phyloP scores from a whole-genome alignment of 2,888 invertebrate species.

The Drosophila pseudotalamancana region DNA sequence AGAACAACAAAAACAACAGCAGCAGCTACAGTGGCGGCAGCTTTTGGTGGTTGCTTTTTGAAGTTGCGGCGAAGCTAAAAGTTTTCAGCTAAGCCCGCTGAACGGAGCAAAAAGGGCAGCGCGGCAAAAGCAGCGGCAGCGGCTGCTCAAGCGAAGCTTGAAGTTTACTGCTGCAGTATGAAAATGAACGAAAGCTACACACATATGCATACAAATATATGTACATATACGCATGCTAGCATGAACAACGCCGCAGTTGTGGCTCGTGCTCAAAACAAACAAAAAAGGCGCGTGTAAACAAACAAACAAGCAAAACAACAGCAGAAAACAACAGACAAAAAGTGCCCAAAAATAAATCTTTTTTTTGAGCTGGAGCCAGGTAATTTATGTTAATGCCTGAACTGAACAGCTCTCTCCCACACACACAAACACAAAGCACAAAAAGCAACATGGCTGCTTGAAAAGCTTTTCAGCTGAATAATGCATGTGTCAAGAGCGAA shows the following conservation, averaged over 20 bases:
- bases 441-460: slow-evolving; percentile 78
- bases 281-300: slow-evolving; percentile 59
- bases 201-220: slow-evolving; percentile 1
- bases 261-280: slow-evolving; percentile 62
- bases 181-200: slow-evolving; percentile 42
- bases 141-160: slow-evolving; percentile 47
- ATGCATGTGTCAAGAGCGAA: slow-evolving; percentile 50
- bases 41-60: slow-evolving; percentile 62
- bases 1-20: slow-evolving; percentile 9
- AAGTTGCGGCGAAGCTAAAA: slow-evolving; percentile 42
- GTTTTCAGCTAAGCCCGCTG: slow-evolving; percentile 11
- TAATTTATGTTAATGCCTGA: slow-evolving; percentile 48
- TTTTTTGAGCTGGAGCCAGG: slow-evolving; percentile 34
- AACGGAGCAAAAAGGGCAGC: slow-evolving; percentile 18
- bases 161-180: slow-evolving; percentile 25
- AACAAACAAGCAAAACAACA: slow-evolving; percentile 49
- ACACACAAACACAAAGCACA: slow-evolving; percentile 29
- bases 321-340: slow-evolving; percentile 27
- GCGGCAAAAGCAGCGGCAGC: slow-evolving; percentile 9
- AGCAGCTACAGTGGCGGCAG: slow-evolving; percentile 27
- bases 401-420: slow-evolving; percentile 29
- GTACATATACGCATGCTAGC: slow-evolving; percentile 4
- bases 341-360: slow-evolving; percentile 44
- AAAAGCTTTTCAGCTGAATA: slow-evolving; percentile 78
- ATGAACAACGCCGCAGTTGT: slow-evolving; percentile 30